phyloP scores from a whole-genome alignment of 2,113 vertebrate species.

The Solea senegalensis region DNA sequence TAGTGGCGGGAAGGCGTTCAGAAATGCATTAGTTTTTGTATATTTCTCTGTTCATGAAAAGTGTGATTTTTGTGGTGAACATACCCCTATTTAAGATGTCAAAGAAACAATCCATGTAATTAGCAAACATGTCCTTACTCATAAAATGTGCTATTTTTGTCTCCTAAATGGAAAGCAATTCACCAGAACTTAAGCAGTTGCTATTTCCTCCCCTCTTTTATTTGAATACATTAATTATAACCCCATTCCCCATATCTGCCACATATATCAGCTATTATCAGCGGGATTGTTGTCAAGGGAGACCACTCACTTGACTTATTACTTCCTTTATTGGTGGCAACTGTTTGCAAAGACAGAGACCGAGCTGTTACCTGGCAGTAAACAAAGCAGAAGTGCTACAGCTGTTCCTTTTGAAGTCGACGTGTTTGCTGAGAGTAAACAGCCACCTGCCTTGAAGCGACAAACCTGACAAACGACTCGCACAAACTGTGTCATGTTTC shows the following conservation, averaged over 20 bases:
- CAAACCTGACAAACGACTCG: constrained; percentile 46
- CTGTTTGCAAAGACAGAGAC: constrained; percentile 47
- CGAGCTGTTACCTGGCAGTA: constrained; percentile 37
- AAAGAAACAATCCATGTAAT: not conserved
- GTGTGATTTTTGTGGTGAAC: too few relatives aligned
- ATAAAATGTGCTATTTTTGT: not conserved
- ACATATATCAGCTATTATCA: constrained; percentile 43
- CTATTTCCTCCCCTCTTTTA: constrained; percentile 21
- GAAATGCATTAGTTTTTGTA: too few relatives aligned
- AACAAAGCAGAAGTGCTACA: constrained; percentile 56
- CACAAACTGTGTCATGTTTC: constrained; percentile 46
- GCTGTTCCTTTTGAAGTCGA: constrained; percentile 59
- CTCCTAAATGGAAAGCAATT: constrained; percentile 13
- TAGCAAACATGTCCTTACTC: not conserved
- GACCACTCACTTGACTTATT: constrained; percentile 57
- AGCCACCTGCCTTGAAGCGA: constrained; percentile 31
- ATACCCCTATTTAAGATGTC: too few relatives aligned
- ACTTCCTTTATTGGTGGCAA: constrained; percentile 63
- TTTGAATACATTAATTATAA: not conserved
- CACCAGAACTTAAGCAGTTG: constrained; percentile 20
- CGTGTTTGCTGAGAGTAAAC: constrained; percentile 58
- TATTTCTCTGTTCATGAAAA: too few relatives aligned
- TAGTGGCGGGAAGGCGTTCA: too few relatives aligned
- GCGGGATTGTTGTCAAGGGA: constrained; percentile 28
- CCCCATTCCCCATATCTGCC: constrained; percentile 15